These are phyloP conservation scores for Hyla sarda DNA, from an alignment of 2,113 vertebrate genomes.

Conservation along the genomic window DNA sequence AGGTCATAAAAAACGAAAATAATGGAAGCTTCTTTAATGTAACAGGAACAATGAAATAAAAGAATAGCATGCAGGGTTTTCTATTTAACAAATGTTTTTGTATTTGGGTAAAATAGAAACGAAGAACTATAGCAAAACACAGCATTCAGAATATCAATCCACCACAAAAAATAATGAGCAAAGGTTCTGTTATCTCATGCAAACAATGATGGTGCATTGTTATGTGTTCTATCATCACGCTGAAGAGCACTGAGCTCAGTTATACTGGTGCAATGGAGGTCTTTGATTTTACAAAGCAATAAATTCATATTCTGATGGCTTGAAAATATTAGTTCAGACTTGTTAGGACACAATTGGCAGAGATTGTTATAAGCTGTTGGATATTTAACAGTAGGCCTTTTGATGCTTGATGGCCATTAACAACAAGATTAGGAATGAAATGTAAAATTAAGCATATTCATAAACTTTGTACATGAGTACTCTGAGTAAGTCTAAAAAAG, in stretches of 20 bases:
- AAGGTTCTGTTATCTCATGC: background rate
- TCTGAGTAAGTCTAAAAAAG: no score
- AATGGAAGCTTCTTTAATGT: background rate
- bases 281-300: background rate
- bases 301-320: background rate
- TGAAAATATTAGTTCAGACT: background rate
- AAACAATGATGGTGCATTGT: background rate
- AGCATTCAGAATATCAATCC: background rate
- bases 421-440: no score
- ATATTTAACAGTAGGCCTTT: no score
- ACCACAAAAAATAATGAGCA: background rate
- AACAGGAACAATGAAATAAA: background rate
- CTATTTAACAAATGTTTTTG: background rate
- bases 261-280: background rate
- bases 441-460: no score
- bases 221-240: background rate
- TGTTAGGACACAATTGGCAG: background rate
- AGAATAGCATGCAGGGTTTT: background rate
- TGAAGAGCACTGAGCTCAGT: background rate
- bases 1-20: slow-evolving; percentile 1
- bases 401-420: no score
- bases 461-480: no score
- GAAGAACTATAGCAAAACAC: background rate
- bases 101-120: slow-evolving; percentile 10
- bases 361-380: no score